phyloP scores from a whole-genome alignment of 2,888 invertebrate species.

The Caradrina kadenii region DNA sequence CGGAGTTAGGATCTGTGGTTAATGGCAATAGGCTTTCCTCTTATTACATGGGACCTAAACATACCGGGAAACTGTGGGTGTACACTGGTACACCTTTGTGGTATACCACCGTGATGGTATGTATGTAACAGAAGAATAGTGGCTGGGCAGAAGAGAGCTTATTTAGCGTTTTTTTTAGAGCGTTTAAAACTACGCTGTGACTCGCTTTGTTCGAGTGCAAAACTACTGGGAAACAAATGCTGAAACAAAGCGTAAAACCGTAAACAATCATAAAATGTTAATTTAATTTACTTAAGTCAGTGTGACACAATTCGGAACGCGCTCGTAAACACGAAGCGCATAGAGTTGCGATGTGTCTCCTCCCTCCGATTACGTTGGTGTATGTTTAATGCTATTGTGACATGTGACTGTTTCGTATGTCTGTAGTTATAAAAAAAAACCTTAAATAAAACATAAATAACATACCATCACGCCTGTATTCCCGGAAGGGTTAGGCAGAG shows the following conservation, averaged over 20 bases:
- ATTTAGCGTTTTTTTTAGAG: too few species aligned
- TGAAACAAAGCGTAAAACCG: constrained; percentile 16
- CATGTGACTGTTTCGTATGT: not conserved
- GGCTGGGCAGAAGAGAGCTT: too few species aligned
- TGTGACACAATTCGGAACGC: constrained; percentile 60
- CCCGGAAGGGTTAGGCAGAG: too few species aligned
- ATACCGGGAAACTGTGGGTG: too few species aligned
- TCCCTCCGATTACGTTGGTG: constrained; percentile 29
- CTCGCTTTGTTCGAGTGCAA: not conserved
- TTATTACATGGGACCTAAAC: too few species aligned
- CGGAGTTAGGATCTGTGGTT: too few species aligned
- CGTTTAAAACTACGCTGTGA: not conserved
- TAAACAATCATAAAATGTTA: constrained; percentile 33
- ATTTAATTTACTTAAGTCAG: constrained; percentile 44
- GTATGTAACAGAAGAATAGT: too few species aligned
- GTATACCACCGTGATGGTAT: too few species aligned
- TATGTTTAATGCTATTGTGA: constrained; percentile 43
- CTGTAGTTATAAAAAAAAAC: too few species aligned
- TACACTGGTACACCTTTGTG: too few species aligned
- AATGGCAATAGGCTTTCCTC: too few species aligned
- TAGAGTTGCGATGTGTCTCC: constrained; percentile 14
- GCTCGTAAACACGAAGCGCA: constrained; percentile 33
- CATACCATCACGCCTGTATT: too few species aligned
- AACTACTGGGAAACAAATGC: not conserved
- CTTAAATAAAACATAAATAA: constrained; percentile 1